Percentiles rank a stretch among this genome's conserved stretches.
phyloP scores from a whole-genome alignment of 2,113 vertebrate genomes.

The Chloroceryle aenea region DNA sequence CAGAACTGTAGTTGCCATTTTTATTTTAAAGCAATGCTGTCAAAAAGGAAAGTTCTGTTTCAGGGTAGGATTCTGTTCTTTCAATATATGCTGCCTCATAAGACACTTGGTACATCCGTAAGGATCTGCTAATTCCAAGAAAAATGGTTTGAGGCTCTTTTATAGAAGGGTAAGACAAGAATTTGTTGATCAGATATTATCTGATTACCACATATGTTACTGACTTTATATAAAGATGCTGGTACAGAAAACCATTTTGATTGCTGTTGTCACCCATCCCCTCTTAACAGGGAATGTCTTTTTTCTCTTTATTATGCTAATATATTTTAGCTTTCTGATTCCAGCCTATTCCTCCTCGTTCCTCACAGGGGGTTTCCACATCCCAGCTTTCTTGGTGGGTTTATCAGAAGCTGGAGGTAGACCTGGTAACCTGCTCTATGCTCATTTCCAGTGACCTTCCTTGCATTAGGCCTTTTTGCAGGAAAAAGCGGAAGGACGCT shows the following conservation, averaged over 20 bases:
- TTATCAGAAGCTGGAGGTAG: not conserved
- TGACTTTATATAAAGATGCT: not conserved
- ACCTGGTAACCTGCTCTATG: not conserved
- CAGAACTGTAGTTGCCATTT: not conserved
- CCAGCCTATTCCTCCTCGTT: not conserved
- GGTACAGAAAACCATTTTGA: not conserved
- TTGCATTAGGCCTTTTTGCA: not conserved
- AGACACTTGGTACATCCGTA: not conserved
- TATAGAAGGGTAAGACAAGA: not conserved
- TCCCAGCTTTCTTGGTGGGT: not conserved
- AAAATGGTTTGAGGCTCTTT: not conserved
- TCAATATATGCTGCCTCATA: not conserved
- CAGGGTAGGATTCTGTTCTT: not conserved
- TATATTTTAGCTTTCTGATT: not conserved
- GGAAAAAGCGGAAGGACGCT: accelerated
- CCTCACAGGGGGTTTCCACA: not conserved
- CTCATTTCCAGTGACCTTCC: not conserved
- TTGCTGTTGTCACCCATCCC: not conserved
- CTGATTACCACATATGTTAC: not conserved
- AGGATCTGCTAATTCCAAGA: not conserved
- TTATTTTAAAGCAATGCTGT: not conserved
- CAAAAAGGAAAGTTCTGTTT: not conserved
- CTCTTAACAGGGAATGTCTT: not conserved
- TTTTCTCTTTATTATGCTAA: not conserved
- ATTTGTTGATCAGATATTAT: not conserved